A percentile compares a stretch with the other conserved stretches of the same genome.
Conservation (phyloP, 1,140 invertebrate species). For the Polypedilum vanderplanki region DNA sequence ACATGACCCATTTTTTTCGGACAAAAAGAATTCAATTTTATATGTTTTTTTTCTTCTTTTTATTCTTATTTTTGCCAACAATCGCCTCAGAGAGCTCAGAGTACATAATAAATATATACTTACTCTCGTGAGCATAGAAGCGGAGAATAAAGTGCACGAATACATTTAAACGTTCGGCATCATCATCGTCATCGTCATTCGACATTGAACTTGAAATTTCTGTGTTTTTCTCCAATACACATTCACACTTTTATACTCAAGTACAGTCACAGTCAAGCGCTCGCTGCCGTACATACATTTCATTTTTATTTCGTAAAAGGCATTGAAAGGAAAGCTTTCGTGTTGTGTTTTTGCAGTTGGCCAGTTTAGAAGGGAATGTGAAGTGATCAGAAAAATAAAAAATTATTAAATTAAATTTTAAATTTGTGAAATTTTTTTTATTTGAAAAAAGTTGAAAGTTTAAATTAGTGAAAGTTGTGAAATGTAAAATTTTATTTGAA, state of each 20-base stretch:
- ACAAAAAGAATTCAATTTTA: constrained; percentile 7
- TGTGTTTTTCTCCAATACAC: background rate
- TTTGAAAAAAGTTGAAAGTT: background rate
- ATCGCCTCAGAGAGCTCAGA: background rate
- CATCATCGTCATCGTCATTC: background rate
- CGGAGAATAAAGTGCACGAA: background rate
- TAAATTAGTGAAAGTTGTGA: background rate
- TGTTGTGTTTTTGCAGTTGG: constrained; percentile 21
- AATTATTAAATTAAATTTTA: background rate
- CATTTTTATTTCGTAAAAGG: background rate
- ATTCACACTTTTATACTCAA: background rate
- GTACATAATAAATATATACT: background rate
- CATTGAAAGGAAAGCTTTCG: constrained; percentile 14
- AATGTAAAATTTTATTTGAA: too few species aligned
- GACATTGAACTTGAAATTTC: constrained; percentile 13
- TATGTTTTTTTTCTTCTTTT: background rate
- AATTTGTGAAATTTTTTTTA: background rate
- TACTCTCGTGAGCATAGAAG: background rate
- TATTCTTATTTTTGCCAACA: background rate
- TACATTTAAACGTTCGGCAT: background rate
- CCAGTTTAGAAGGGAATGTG: constrained; percentile 22
- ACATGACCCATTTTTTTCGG: constrained; percentile 10
- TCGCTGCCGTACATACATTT: too few species aligned
- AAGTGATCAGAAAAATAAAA: background rate
- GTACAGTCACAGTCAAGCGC: background rate